Conservation (phyloP, 2,888 invertebrate genomes). For the Gymnoscelis rufifasciata region DNA sequence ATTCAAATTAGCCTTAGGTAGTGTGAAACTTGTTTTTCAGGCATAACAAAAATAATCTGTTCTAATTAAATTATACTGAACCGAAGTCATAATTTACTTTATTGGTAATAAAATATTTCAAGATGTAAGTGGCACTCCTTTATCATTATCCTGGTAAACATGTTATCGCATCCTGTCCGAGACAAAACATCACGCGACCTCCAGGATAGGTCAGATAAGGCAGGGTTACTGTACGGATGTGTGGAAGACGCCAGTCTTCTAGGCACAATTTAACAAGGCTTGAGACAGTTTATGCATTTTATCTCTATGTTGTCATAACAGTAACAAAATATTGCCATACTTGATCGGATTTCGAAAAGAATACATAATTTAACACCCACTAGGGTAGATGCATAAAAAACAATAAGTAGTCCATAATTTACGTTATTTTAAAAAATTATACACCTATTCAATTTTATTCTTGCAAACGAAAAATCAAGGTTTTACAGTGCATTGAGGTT, state of each 20-base stretch:
- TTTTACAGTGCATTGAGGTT: too few relatives aligned
- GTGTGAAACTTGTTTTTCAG: too few relatives aligned
- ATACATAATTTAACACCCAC: too few relatives aligned
- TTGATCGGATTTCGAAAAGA: too few relatives aligned
- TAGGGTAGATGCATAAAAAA: too few relatives aligned
- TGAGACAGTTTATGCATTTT: background rate
- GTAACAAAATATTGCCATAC: too few relatives aligned
- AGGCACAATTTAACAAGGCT: background rate
- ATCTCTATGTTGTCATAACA: too few relatives aligned
- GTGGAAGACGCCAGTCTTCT: background rate
- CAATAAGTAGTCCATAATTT: too few relatives aligned
- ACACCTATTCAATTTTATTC: too few relatives aligned
- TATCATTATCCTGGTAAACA: slow-evolving; percentile 23
- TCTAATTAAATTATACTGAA: background rate
- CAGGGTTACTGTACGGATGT: slow-evolving; percentile 41
- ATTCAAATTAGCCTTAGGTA: too few relatives aligned
- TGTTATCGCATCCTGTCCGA: slow-evolving; percentile 45
- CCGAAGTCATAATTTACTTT: background rate
- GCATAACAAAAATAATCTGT: background rate
- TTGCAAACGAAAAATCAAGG: too few relatives aligned
- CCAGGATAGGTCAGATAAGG: slow-evolving; percentile 49
- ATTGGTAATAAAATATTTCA: slow-evolving; percentile 1
- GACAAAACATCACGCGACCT: slow-evolving; percentile 46
- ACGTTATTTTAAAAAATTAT: too few relatives aligned
- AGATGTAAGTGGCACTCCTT: slow-evolving; percentile 7